Base-by-base conservation (phyloP, 2,888 invertebrate genomes). In the Eupithecia centaureata region DNA sequence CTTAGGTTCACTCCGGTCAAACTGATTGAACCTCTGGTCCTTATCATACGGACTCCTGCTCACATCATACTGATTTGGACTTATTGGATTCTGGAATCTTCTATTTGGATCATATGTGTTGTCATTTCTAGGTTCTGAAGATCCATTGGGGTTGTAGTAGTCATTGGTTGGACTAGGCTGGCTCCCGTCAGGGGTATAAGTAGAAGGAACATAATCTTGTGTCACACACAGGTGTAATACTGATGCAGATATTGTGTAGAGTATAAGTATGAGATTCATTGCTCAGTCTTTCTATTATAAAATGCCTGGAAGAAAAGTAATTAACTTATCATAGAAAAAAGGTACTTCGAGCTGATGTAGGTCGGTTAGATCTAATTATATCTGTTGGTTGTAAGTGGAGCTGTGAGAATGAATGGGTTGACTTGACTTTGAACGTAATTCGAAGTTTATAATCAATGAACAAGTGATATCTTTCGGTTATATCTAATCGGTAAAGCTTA, bases 81-180 rank as follows among this genome's bases (percentile, higher is more conserved):
- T 67, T 18, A 12, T 70, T 27, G 72, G 72, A 28, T 69, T 70
- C 60, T 80, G 80, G 65, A 77, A 82, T 65, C 83, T 84, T 63
- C 77, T 80, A 61, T 81, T 87, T n/a, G 87, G 86, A 70, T 91
- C 91, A 78, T 89, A 90, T 0, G 90, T 87, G 67, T 90, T 91
- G 61, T 91, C 90, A 77, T 89, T 90, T 77, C 77, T 85, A 15
- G 87, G 86, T 42, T 90, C 87, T 22, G 57, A 27, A 47, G 69
- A 66, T 52, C 42, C 42, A 61, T 70, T 77, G 0, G 77, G 65
- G 61, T 76, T 83, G 60, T 76, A 74, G 74, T 90, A 91, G 70
- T 90, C 89, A 75, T 87, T 91, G 64, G 91, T 90, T 0, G 91
- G 86, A 71, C 79, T 86, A n/a, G 84, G 80, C 67, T 83, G 83